Base-by-base conservation (phyloP, 23 tunicate genomes). In the Trididemnum miniatum region DNA sequence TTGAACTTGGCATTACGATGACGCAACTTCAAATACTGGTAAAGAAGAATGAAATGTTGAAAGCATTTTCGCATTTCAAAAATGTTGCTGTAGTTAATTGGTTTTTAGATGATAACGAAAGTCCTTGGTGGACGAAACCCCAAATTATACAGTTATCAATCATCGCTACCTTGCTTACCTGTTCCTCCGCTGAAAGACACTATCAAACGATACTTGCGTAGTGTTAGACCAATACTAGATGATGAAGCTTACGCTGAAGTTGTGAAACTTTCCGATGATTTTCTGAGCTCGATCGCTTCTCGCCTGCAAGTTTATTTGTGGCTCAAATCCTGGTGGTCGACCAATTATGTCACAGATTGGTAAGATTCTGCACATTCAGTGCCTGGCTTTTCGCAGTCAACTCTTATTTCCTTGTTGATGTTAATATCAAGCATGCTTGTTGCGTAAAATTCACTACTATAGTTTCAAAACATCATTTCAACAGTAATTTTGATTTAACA, bases 291-390 rank as follows among this genome's bases (percentile, higher is more conserved):
- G 0, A 81, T 96, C 35, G 99, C 87, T 12, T 60, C 86, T n/a
- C 82, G 86, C 2, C 76, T 96, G 34, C 99, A 96, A 65, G 69
- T 94, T 59, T 96, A 96, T 71, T 71, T 96, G 71, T 65, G 77
- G 50, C 38, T 88, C n/a, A 96, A 96, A 71, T 91, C 97, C 23
- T 96, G 97, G 97, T 96, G 99, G 99, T 89, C 99, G 1, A 65
- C 90, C 39, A 96, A 96, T 77, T 96, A 96, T 62, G 99, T 96
- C 20, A 64, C 99, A 51, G 99, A 96, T 49, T 96, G 99, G 99
- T 93, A 30, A 67, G 98, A 62, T 20, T 9, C 57, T 49, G 57
- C 57, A 9, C 57, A 9, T 18, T 18, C 57, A 9, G 18, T n/a
- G n/a, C n/a, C n/a, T n/a, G n/a, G n/a, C n/a, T n/a, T n/a, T n/a